Evolutionary conservation across 2,113 vertebrate genomes (phyloP), one percentile per base, ranked within the genome.

Genomic region (Chascanopsetta lugubris): DNA sequence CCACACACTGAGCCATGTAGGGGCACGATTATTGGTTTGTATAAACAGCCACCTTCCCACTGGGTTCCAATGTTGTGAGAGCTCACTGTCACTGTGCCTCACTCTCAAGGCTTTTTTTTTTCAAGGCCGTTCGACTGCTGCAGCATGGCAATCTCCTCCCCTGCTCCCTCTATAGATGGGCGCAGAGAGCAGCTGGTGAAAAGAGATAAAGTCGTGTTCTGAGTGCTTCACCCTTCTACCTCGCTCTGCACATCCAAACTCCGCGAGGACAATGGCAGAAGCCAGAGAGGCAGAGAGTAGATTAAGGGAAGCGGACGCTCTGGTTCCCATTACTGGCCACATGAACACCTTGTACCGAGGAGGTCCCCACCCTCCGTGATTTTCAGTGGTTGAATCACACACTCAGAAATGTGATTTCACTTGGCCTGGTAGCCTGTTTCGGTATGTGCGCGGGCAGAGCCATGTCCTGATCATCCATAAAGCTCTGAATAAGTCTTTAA

Each of bases 131-230:
- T 21, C 72, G n/a, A n/a, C 58, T 48, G 77, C 48, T 36, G 73
- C 75, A 73, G 62, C 79, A 53, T 42, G 26, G 18, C 1, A 67
- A 77, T 83, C 74, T 68, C 83, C 90, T 78, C 76, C 79, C 72
- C 72, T 56, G 63, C 83, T 83, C 78, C 79, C 76, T 92, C 82
- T 56, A 64, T 87, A 86, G 87, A 91, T 90, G 91, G 92, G 83
- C 93, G 85, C 74, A 89, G 89, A 88, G 90, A 88, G 86, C 93
- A 93, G 92, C 92, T 94, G 95, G 89, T 91, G 87, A 91, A 57
- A 72, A 82, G 66, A 94, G 94, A 95, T 95, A 95, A 96, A 94
- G n/a, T 63, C 78, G 78, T 75, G 78, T 88, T 87, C 88, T 93
- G 69, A 85, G 89, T 77, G 80, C 73, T 67, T 70, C 69, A 76